A percentile compares a stretch with the other conserved stretches of the same genome.
phyloP scores from a whole-genome alignment of 1,140 invertebrate species.

The Bombus fervidus region DNA sequence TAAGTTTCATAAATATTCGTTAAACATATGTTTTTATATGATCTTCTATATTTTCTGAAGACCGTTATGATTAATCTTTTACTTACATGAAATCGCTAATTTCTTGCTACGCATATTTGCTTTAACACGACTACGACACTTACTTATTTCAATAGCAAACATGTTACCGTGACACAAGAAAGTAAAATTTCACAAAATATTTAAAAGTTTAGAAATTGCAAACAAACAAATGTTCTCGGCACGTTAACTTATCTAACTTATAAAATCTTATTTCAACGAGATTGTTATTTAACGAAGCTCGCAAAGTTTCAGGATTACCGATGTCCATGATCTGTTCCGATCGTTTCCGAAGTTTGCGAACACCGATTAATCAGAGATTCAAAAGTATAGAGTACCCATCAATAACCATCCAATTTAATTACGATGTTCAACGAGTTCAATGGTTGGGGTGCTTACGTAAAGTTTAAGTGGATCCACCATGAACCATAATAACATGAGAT shows the following conservation, averaged over 20 bases:
- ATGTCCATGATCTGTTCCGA: background rate
- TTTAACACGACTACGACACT: too few relatives aligned
- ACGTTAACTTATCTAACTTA: background rate
- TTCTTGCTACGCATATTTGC: too few relatives aligned
- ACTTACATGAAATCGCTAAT: too few relatives aligned
- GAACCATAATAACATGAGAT: conserved; percentile 1
- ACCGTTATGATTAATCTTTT: too few relatives aligned
- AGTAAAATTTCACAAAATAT: too few relatives aligned
- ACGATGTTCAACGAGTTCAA: conserved; percentile 12
- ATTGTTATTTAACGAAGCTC: background rate
- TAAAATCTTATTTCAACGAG: too few relatives aligned
- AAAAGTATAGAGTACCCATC: conserved; percentile 32
- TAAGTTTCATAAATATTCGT: too few relatives aligned
- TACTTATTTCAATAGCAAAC: too few relatives aligned
- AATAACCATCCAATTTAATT: conserved; percentile 46
- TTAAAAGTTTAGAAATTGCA: background rate
- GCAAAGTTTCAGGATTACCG: conserved; percentile 8
- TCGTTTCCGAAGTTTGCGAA: conserved; percentile 16
- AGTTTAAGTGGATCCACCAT: conserved; percentile 23
- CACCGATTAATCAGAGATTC: conserved; percentile 29
- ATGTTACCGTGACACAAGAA: too few relatives aligned
- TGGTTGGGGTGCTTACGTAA: background rate
- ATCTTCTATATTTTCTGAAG: too few relatives aligned
- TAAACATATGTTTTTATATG: too few relatives aligned
- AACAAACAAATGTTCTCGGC: background rate